Evolutionary conservation across 1,140 invertebrate genomes (phyloP), one percentile per base, ranked within the genome.

Genomic region (Drosophila santomea): DNA sequence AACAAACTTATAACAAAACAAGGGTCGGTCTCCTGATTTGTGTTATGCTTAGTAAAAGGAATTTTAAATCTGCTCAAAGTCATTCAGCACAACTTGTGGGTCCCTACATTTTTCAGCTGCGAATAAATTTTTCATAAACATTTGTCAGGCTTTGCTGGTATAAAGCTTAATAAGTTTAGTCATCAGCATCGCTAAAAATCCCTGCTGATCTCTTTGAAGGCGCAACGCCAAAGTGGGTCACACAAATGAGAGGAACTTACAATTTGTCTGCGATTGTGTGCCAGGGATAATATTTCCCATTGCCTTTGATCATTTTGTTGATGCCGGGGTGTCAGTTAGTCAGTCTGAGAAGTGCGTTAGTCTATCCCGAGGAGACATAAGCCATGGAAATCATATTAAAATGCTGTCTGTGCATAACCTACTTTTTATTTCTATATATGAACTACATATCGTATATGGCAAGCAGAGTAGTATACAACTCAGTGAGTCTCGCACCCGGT

Each of bases 321-420:
- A 69, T 58, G 68, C 52, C 45, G 43, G 44, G 28, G 52, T 64
- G 64, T 64, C 64, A 67, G 60, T 72, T 66, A 69, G 64, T 72
- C 38, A 67, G 59, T 66, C 61, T 60, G 25, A 14, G 20, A 62
- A 73, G 71, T 74, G 69, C 59, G 69, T 75, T 64, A 36, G 74
- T 51, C 74, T 63, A 50, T 68, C 57, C 51, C 48, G 44, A 48
- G 57, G 58, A 60, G 74, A 75, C 66, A 74, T 71, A 71, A 86
- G 82, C 78, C 82, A 81, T 81, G 73, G 74, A 89, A 86, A 86
- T 86, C 84, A 89, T 86, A 86, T 89, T 86, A 86, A 89, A 89
- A 88, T 77, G 84, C 75, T 89, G 79, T 88, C 83, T 76, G 73
- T 77, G 84, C 79, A 84, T 89, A 89, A 74, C 84, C 84, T 77